A percentile compares a stretch with the other conserved stretches of the same genome.
Evolutionary conservation across 2,113 vertebrate species (phyloP).

Genomic region (Silurus meridionalis): DNA sequence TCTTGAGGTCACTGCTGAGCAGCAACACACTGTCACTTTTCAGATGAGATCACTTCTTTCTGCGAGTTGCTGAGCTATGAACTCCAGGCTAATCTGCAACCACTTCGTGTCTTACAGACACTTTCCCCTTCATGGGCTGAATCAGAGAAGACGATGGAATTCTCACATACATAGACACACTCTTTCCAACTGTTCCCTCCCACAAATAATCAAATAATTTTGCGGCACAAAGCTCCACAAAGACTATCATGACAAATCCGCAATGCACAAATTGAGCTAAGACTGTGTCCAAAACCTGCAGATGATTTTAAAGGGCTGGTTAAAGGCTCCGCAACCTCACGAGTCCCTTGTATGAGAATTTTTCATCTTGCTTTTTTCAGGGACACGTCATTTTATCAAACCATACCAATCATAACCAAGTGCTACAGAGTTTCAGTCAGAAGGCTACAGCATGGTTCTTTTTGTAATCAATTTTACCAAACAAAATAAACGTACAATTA

Average conservation of each 20-base stretch:
- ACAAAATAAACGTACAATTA: not conserved
- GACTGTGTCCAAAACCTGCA: slow-evolving; percentile 36
- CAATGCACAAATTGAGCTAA: slow-evolving; percentile 38
- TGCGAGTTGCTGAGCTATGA: slow-evolving; percentile 70
- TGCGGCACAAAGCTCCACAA: slow-evolving; percentile 24
- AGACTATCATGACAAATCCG: slow-evolving; percentile 34
- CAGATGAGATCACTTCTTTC: slow-evolving; percentile 70
- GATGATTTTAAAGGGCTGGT: slow-evolving; percentile 34
- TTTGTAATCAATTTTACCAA: not conserved
- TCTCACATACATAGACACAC: slow-evolving; percentile 12
- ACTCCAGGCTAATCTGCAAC: slow-evolving; percentile 71
- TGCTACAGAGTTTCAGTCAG: not conserved
- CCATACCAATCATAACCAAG: slow-evolving; percentile 33
- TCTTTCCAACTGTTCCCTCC: slow-evolving; percentile 34
- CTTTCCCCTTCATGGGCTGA: slow-evolving; percentile 27
- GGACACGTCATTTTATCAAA: slow-evolving; percentile 44
- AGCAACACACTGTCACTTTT: slow-evolving; percentile 60
- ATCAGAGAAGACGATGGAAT: slow-evolving; percentile 28
- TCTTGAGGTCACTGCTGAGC: slow-evolving; percentile 68
- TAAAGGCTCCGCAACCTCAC: not conserved
- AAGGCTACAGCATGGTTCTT: no score
- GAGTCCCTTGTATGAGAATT: slow-evolving; percentile 2
- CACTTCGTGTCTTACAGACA: slow-evolving; percentile 57
- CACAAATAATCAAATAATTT: slow-evolving; percentile 46
- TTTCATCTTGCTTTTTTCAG: slow-evolving; percentile 8